Evolutionary conservation across 1,140 invertebrate genomes (phyloP), one percentile per base, ranked within the genome.

Genomic region (Drosophila melanica): DNA sequence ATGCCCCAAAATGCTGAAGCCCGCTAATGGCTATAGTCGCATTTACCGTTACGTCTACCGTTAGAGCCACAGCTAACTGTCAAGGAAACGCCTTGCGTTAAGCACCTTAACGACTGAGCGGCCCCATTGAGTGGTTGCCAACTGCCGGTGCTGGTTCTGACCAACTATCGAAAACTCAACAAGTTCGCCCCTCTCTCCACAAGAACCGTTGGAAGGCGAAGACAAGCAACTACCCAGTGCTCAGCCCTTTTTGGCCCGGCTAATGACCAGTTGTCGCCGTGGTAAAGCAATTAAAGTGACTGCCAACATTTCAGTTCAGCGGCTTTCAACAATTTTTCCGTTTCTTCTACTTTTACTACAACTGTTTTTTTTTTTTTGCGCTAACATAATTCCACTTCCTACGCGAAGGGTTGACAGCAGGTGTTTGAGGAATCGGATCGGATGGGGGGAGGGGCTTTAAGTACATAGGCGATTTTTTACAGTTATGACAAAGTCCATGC

Each of bases 61-160:
- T 58, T 58, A 12, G 23, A 59, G 77, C 75, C 47, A 47, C 62
- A 42, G 54, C 41, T 55, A 72, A 58, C 66, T 62, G 69, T 64
- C 42, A 79, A 80, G 53, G 48, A 79, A 75, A 79, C 78, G 78
- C 78, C 78, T 77, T 51, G 44, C 57, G 53, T 74, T 81, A 87
- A 87, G 82, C 82, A 87, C 82, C 82, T 89, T 87, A 87, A 89
- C 82, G 79, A 87, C 75, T 39, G 47, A 20, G 39, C 7, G n/a
- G 20, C 4, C 37, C 44, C 37, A 42, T 57, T 37, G 42, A 57
- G 37, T 57, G 54, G 37, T 16, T 44, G 54, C 37, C 54, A 57
- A 57, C 37, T 16, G 54, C 37, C 27, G 27, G 5, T 27, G 27
- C 27, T 27, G 27, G 33, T 14, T 23, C 50, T 58, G 55, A 45